These are phyloP conservation scores for Anolis apletophallus DNA, from an alignment of 2,797 vertebrate species.

Conservation along the genomic window DNA sequence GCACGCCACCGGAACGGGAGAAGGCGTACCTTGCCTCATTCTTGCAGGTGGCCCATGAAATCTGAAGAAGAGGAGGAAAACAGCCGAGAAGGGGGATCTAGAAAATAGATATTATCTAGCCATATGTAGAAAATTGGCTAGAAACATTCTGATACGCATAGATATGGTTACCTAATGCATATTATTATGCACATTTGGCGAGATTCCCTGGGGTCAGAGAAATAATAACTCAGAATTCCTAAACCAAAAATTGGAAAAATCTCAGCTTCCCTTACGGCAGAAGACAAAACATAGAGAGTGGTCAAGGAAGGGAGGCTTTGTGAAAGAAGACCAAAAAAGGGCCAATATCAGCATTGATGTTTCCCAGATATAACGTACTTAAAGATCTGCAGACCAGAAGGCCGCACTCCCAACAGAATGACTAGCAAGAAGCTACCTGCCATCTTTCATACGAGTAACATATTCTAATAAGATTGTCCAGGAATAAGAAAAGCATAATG, in stretches of 20 bases:
- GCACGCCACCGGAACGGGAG: too few relatives aligned
- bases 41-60: too few relatives aligned
- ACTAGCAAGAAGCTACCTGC: conserved; percentile 27
- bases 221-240: neutral
- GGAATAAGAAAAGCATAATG: rapidly evolving
- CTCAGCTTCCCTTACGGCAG: neutral
- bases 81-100: too few relatives aligned
- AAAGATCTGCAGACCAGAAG: too few relatives aligned
- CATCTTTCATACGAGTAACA: conserved; percentile 21
- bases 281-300: conserved; percentile 10
- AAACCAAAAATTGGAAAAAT: conserved; percentile 13
- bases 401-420: neutral
- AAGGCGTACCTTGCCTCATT: too few relatives aligned
- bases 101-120: too few relatives aligned
- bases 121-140: neutral
- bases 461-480: conserved; percentile 1
- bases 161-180: neutral
- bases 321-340: neutral
- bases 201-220: conserved; percentile 1
- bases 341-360: neutral
- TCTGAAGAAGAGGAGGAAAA: too few relatives aligned
- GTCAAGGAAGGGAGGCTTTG: neutral
- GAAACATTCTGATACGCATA: neutral
- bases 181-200: neutral
- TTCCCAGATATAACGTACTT: conserved; percentile 32